Base-by-base conservation (phyloP, 2,797 vertebrate species). In the Clamator glandarius region DNA sequence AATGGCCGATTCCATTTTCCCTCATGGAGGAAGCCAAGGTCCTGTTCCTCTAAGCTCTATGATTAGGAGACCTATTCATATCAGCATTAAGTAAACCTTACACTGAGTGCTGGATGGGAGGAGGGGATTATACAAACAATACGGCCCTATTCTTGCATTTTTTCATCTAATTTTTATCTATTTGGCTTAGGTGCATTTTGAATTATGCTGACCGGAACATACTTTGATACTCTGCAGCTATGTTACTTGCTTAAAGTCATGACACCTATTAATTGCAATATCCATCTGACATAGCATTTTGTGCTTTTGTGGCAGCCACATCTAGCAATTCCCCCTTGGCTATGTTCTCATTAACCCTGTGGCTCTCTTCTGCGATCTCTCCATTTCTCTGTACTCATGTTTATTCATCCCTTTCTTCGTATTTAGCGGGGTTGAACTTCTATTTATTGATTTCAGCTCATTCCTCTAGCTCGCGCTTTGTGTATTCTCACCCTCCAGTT, bases 321-420 rank as follows among this genome's bases (percentile, higher is more conserved):
- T 85, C 81, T 83, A 91, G 57, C 50, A 84, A 85, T 87, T 89
- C 68, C 62, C 58, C 42, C 23, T 51, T 77, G 64, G 66, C 42
- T 74, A 11, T 61, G 64, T 80, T 90, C 84, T 95, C 88, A 84
- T 94, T 92, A 95, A 96, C 72, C 84, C 75, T 54, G 19, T 2
- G 15, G 33, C 54, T 77, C 35, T 80, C 80, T 35, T 17, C 64
- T 85, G 50, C 85, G 70, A 79, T 77, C 75, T 93, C 35, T 77
- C 64, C 1, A 17, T 94, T 92, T 85, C 89, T 84, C 91, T 89
- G 48, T 64, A 67, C 33, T 95, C 67, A 76, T 92, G 74, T 92
- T 96, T 92, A 94, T 90, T 95, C 90, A 93, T 92, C 31, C 23
- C 35, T 82, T 59, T 57, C 63, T 95, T 82, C 83, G 42, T 67